Evolutionary conservation across 1,140 invertebrate genomes (phyloP).

Genomic region (Euglossa dilemma): DNA sequence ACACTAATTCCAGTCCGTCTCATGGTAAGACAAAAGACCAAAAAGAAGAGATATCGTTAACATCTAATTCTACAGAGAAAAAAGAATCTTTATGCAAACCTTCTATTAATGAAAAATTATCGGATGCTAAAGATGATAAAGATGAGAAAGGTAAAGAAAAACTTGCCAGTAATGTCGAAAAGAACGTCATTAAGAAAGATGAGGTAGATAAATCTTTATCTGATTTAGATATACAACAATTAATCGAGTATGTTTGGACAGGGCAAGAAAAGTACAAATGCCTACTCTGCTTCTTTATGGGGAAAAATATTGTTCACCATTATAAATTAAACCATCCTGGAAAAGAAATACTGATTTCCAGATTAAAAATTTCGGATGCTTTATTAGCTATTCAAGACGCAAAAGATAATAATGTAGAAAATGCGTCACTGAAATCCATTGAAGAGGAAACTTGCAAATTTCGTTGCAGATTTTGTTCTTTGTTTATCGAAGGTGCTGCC

Average conservation of each 20-base stretch:
- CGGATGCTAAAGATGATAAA: neutral
- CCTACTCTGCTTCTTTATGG: conserved; percentile 84
- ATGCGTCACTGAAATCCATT: conserved; percentile 48
- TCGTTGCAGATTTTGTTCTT: conserved; percentile 82
- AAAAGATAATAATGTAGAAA: conserved; percentile 28
- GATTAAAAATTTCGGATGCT: conserved; percentile 82
- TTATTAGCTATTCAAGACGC: conserved; percentile 79
- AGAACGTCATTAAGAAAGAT: neutral
- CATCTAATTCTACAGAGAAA: neutral
- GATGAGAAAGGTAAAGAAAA: neutral
- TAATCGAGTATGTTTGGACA: conserved; percentile 73
- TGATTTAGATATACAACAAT: conserved; percentile 12
- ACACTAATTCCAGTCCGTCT: neutral
- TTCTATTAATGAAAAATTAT: neutral
- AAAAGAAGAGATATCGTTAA: neutral
- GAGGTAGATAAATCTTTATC: conserved; percentile 25
- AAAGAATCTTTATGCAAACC: neutral
- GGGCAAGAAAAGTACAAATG: conserved; percentile 81
- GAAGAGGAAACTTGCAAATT: conserved; percentile 73
- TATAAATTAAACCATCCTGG: conserved; percentile 85
- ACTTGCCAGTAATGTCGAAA: neutral
- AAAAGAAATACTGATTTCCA: conserved; percentile 86
- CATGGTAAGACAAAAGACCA: neutral
- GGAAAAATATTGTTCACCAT: conserved; percentile 86
- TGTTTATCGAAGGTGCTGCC: conserved; percentile 76